Conservation (phyloP, 2,113 vertebrate genomes). For the Picathartes gymnocephalus region DNA sequence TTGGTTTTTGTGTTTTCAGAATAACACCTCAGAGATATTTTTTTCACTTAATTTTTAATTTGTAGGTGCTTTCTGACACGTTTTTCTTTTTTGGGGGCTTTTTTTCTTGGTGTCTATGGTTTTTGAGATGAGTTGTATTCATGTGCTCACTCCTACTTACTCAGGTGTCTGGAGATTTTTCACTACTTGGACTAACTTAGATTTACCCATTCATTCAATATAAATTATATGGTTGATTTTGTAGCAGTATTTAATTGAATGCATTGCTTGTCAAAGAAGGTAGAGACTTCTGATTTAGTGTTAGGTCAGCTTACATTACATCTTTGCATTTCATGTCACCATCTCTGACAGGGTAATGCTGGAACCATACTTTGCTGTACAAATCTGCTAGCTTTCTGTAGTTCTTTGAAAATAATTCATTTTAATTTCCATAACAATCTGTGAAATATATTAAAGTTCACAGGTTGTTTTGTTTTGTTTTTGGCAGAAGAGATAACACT, state of each 20-base stretch:
- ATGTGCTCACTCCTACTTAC: neutral
- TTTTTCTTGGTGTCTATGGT: neutral
- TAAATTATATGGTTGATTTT: neutral
- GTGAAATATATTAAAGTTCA: neutral
- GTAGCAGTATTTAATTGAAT: neutral
- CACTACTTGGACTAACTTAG: neutral
- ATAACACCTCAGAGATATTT: neutral
- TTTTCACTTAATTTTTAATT: neutral
- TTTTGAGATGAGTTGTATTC: rapidly evolving
- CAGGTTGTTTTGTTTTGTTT: neutral
- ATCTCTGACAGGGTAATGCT: neutral
- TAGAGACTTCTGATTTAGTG: neutral
- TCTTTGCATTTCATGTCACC: neutral
- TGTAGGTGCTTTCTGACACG: neutral
- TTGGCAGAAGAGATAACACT: neutral
- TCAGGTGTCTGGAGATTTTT: neutral
- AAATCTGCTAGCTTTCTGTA: neutral
- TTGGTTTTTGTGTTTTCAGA: neutral
- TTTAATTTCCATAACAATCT: neutral
- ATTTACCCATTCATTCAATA: neutral
- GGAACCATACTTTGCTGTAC: neutral
- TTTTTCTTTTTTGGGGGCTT: neutral
- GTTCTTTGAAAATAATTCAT: neutral
- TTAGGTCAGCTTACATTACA: neutral
- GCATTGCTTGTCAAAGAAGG: neutral